Percentiles rank a stretch among this genome's conserved stretches.
Conservation (phyloP, 2,888 invertebrate species). For the Sinelater perroti region DNA sequence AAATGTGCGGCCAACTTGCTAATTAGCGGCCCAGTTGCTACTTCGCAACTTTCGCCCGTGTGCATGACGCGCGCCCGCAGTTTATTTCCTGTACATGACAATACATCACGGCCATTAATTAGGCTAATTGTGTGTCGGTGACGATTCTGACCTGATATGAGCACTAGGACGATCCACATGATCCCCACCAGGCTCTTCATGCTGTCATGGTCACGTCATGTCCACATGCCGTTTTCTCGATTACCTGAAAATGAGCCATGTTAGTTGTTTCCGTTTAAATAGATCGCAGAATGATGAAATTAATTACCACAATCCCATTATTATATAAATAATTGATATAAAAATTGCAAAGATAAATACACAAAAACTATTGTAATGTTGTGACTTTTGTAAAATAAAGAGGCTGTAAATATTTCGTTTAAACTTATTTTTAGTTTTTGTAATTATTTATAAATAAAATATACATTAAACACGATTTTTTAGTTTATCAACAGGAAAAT, state of each 20-base stretch:
- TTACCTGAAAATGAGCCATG: constrained; percentile 47
- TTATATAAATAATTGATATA: too few relatives aligned
- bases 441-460: too few relatives aligned
- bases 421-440: too few relatives aligned
- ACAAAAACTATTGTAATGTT: too few relatives aligned
- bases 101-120: constrained; percentile 23
- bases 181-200: constrained; percentile 70
- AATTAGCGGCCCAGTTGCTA: not conserved
- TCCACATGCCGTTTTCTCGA: constrained; percentile 55
- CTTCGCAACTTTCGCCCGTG: not conserved
- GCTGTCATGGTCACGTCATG: constrained; percentile 65
- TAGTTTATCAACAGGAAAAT: too few relatives aligned
- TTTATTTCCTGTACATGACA: constrained; percentile 25
- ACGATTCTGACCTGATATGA: constrained; percentile 64
- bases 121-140: constrained; percentile 28
- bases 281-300: too few relatives aligned
- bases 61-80: constrained; percentile 3
- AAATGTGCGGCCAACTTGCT: too few relatives aligned
- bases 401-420: too few relatives aligned
- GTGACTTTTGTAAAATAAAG: too few relatives aligned
- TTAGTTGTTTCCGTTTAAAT: not conserved
- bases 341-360: too few relatives aligned
- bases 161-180: constrained; percentile 70
- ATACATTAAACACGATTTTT: too few relatives aligned
- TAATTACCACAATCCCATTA: too few relatives aligned